Percentiles rank a stretch among this genome's conserved stretches.
These are phyloP conservation scores for Philonicus albiceps DNA, from an alignment of 2,888 invertebrate genomes.

Conservation along the genomic window DNA sequence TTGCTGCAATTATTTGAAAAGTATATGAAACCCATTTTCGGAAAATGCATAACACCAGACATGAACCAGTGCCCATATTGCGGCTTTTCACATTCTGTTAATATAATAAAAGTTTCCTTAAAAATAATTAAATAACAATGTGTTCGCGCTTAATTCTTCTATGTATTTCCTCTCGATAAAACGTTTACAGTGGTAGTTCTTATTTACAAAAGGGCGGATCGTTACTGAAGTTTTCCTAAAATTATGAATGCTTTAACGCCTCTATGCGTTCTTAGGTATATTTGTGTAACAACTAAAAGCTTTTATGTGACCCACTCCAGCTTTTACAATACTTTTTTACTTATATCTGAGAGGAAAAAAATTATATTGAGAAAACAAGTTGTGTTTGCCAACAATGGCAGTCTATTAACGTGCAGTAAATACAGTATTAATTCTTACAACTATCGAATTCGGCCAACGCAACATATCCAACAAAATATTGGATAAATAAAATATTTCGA, in stretches of 20 bases:
- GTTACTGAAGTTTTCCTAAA: conserved; percentile 5
- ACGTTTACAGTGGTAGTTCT: conserved; percentile 10
- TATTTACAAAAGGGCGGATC: conserved; percentile 40
- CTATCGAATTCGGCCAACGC: too few relatives aligned
- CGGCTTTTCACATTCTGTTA: background rate
- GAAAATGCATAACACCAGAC: background rate
- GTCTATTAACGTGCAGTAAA: too few relatives aligned
- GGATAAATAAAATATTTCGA: too few relatives aligned
- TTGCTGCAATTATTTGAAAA: background rate
- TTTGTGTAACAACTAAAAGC: background rate
- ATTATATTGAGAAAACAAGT: too few relatives aligned
- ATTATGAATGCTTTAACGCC: background rate
- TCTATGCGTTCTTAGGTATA: background rate
- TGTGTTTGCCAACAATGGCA: too few relatives aligned
- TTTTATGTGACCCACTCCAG: conserved; percentile 5
- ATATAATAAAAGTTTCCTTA: background rate
- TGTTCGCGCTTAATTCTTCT: background rate
- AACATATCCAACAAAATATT: too few relatives aligned
- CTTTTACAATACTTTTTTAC: background rate
- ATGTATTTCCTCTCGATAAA: background rate
- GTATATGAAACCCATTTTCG: background rate
- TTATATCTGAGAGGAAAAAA: too few relatives aligned
- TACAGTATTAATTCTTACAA: too few relatives aligned
- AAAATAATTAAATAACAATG: conserved; percentile 18
- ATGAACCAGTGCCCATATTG: background rate